Evolutionary conservation across 1,140 invertebrate genomes (phyloP).

Genomic region (Neuroterus valhalla): DNA sequence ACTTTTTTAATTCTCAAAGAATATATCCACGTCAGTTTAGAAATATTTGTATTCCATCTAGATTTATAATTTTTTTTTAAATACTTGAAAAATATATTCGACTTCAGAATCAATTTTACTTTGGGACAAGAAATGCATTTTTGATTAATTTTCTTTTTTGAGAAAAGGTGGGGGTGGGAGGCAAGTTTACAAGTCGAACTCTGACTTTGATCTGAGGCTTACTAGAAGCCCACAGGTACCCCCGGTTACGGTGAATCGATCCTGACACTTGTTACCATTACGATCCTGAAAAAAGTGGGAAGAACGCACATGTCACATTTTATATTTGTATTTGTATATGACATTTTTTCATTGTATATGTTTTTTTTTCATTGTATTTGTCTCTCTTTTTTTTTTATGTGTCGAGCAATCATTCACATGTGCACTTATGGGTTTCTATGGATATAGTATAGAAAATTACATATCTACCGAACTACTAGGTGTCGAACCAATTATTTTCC

Average conservation of each 20-base stretch:
- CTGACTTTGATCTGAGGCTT: not conserved
- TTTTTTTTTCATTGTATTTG: not conserved
- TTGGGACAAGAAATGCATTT: not conserved
- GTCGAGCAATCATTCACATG: not conserved
- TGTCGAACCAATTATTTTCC: too few relatives aligned
- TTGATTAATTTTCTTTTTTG: not conserved
- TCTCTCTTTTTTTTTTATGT: slow-evolving; percentile 39
- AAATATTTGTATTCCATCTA: too few relatives aligned
- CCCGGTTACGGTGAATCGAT: slow-evolving; percentile 46
- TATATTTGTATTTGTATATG: slow-evolving; percentile 39
- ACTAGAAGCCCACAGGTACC: not conserved
- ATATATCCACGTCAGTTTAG: too few relatives aligned
- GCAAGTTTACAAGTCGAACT: slow-evolving; percentile 2
- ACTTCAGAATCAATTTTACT: too few relatives aligned
- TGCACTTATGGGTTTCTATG: not conserved
- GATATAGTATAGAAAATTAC: not conserved
- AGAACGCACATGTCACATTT: not conserved
- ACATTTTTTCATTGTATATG: too few relatives aligned
- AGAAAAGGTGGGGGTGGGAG: not conserved
- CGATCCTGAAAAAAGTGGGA: not conserved
- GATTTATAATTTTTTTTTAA: too few relatives aligned
- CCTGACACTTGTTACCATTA: slow-evolving; percentile 39
- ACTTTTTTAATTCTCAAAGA: too few relatives aligned
- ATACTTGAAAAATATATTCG: too few relatives aligned
- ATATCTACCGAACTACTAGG: too few relatives aligned